Evolutionary conservation across 2,797 vertebrate species (phyloP), one percentile per base, ranked within the genome.

Genomic region (Acridotheres tristis): DNA sequence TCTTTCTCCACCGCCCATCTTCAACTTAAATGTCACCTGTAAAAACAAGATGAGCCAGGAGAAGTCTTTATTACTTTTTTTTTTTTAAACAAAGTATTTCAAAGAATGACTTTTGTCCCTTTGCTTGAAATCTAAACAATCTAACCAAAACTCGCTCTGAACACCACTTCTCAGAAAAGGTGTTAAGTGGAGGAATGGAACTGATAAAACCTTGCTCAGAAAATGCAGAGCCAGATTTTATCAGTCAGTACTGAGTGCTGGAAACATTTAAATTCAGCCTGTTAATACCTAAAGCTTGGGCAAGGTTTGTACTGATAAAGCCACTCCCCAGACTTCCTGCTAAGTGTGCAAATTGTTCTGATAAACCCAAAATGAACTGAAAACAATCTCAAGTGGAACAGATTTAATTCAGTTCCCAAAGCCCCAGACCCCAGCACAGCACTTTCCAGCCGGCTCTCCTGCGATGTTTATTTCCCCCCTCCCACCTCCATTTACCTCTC

Each of bases 1-100:
- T 93, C 99, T 98, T 97, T 99, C 99, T 97, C 99, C 99, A 92
- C 99, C 99, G 91, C 99, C 99, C 99, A 99, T 99, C 95, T 97
- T 99, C 97, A 97, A 97, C 95, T 97, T 97, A 96, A 94, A 97
- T 99, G 99, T 99, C 99, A 99, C 99, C 99, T 99, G 83, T 15
- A 53, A 76, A 42, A 69, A 53, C 11, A 32, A 40, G 0, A 7
- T 15, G 47, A 94, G 26, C 48, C 5, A 8, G 7, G 16, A 15
- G 20, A n/a, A 79, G 71, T 58, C 12, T 50, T 42, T 51, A 18
- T 23, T 74, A 8, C 16, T 48, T 20, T 30, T 42, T 18, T 18
- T 34, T 53, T 42, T 42, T 10, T 2, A 8, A 32, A 9, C 5
- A 20, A 34, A 62, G 1, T 11, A 38, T 5, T 69, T n/a, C 58